Evolutionary conservation across 2,797 vertebrate species (phyloP).

Genomic region (Schizopygopsis pylzovi): DNA sequence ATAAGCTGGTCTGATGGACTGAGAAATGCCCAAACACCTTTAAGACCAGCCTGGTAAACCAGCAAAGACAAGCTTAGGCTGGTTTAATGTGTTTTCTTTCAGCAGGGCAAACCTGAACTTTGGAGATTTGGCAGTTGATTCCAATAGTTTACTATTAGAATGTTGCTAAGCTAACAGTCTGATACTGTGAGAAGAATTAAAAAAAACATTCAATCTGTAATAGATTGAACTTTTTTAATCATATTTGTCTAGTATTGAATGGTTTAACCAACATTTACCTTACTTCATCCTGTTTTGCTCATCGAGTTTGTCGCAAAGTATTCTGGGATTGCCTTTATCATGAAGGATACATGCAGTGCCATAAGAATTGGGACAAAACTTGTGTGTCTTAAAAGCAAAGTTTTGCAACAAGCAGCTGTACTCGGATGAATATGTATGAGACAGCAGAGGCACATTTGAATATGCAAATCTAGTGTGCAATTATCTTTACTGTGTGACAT

Average conservation of each 20-base stretch:
- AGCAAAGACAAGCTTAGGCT: neutral
- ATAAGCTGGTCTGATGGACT: neutral
- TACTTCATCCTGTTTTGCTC: neutral
- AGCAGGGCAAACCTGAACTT: neutral
- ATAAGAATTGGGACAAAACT: neutral
- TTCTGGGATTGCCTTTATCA: neutral
- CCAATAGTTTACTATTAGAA: neutral
- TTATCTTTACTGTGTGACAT: constrained; percentile 19
- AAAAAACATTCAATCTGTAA: neutral
- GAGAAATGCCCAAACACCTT: neutral
- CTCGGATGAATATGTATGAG: neutral
- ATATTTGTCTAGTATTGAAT: neutral
- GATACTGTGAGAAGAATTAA: neutral
- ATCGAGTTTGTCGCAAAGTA: neutral
- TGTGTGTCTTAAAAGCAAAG: neutral
- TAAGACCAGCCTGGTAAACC: neutral
- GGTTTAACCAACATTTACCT: neutral
- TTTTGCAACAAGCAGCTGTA: neutral
- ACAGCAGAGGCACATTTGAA: neutral
- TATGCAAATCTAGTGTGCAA: constrained; percentile 25
- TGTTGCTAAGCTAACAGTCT: constrained; percentile 17
- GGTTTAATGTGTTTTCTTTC: neutral
- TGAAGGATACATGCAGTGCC: neutral
- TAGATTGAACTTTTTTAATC: neutral
- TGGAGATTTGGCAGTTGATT: neutral